Conservation (phyloP, 2,797 vertebrate genomes). For the Danio jaintianensis region DNA sequence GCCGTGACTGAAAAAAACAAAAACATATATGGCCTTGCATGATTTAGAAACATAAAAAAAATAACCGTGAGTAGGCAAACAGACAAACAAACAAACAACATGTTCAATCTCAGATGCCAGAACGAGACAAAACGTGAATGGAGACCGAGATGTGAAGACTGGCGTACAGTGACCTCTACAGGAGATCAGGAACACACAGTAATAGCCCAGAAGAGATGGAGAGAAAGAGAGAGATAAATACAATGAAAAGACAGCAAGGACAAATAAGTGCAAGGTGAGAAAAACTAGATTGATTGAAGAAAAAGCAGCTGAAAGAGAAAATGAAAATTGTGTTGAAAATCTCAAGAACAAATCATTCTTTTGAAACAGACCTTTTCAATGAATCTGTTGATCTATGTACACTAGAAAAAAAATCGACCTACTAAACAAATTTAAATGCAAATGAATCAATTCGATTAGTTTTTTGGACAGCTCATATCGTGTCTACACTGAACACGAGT, state of each 20-base stretch:
- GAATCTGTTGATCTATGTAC: background rate
- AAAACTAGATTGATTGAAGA: background rate
- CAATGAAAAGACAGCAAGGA: background rate
- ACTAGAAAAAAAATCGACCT: too few species aligned
- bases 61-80: background rate
- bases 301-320: too few species aligned
- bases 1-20: constrained; percentile 10
- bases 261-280: background rate
- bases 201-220: background rate
- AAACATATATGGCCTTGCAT: background rate
- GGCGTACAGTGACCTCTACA: constrained; percentile 74
- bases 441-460: background rate
- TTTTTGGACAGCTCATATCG: background rate
- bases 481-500: too few species aligned
- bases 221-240: background rate
- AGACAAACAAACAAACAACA: constrained; percentile 7
- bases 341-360: background rate
- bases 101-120: background rate
- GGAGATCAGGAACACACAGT: constrained; percentile 47
- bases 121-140: constrained; percentile 1
- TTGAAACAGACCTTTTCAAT: background rate
- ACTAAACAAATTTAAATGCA: too few species aligned
- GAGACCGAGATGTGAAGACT: constrained; percentile 48
- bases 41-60: constrained; percentile 27
- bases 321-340: too few species aligned